Evolutionary conservation across 2,797 vertebrate genomes (phyloP).

Genomic region (Novumbra hubbsi): DNA sequence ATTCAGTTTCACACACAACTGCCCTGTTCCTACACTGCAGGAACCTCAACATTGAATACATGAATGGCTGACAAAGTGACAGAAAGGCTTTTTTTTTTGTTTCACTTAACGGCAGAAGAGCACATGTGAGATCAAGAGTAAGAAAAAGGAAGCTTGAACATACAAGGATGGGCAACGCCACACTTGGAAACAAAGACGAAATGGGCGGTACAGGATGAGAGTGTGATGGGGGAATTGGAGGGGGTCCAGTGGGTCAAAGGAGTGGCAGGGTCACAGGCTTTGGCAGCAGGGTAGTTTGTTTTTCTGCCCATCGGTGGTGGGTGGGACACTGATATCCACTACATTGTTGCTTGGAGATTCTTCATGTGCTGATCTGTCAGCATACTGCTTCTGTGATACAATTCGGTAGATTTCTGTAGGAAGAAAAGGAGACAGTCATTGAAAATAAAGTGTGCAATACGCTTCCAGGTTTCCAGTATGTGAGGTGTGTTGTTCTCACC

Average conservation of each 20-base stretch:
- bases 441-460: not conserved
- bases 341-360: constrained; percentile 97
- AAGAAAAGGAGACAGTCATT: constrained; percentile 3
- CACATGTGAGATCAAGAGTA: constrained; percentile 49
- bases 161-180: constrained; percentile 41
- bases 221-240: constrained; percentile 8
- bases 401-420: constrained; percentile 94
- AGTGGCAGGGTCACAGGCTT: constrained; percentile 83
- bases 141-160: constrained; percentile 41
- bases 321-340: constrained; percentile 93
- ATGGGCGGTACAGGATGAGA: constrained; percentile 49
- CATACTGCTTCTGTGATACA: constrained; percentile 96
- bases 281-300: constrained; percentile 97
- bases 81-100: constrained; percentile 56
- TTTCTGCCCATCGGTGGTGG: constrained; percentile 92
- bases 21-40: constrained; percentile 46
- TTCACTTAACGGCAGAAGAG: constrained; percentile 61
- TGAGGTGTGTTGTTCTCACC: constrained; percentile 66
- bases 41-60: constrained; percentile 47
- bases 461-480: not conserved
- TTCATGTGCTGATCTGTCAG: constrained; percentile 89
- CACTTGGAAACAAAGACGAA: constrained; percentile 44
- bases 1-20: constrained; percentile 40
- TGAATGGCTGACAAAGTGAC: constrained; percentile 45
- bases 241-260: constrained; percentile 26